These are phyloP conservation scores for Macrotus californicus DNA, from an alignment of 2,113 vertebrate genomes.

Conservation along the genomic window DNA sequence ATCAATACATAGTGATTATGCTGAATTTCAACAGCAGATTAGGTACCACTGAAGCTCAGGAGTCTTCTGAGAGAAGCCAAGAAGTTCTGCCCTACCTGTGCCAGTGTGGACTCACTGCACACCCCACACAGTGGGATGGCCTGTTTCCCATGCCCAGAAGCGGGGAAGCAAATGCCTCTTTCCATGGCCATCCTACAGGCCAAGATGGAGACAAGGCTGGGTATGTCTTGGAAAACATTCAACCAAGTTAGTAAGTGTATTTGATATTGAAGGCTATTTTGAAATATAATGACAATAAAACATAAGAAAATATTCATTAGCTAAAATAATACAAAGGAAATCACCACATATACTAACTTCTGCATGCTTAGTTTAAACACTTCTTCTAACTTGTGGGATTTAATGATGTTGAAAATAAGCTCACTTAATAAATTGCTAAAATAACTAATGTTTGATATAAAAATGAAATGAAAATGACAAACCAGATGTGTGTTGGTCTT, in stretches of 20 bases:
- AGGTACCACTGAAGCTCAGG: neutral
- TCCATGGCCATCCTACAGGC: neutral
- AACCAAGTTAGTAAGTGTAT: neutral
- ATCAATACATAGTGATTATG: neutral
- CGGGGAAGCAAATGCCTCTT: neutral
- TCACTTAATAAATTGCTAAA: neutral
- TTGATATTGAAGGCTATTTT: neutral
- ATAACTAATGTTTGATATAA: neutral
- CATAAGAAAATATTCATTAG: neutral
- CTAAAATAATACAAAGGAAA: slow-evolving; percentile 3
- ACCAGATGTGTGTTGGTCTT: neutral
- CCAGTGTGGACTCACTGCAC: neutral
- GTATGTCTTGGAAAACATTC: neutral
- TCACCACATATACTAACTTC: neutral
- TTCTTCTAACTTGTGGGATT: neutral
- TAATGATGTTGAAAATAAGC: slow-evolving; percentile 11
- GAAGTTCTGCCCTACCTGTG: neutral
- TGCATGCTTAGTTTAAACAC: neutral
- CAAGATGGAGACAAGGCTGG: neutral
- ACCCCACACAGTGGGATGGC: too few relatives aligned
- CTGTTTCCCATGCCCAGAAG: neutral
- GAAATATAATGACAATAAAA: neutral
- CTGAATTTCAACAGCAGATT: slow-evolving; percentile 19
- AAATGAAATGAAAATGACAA: slow-evolving; percentile 11
- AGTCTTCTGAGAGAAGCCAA: neutral